Conservation (phyloP, 2,888 invertebrate genomes). For the Autographa gamma region DNA sequence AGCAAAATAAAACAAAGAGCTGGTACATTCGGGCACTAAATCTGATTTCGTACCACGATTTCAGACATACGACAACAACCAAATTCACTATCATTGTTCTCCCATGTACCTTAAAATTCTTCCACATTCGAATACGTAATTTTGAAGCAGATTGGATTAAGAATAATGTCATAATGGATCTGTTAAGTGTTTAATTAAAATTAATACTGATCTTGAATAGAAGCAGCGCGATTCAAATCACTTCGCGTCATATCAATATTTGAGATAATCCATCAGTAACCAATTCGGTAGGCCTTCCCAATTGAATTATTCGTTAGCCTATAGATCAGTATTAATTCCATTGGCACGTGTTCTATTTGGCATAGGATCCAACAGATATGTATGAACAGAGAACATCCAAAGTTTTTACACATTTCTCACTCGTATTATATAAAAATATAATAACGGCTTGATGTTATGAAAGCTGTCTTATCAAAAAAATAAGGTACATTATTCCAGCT, state of each 20-base stretch:
- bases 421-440: background rate
- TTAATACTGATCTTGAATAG: constrained; percentile 16
- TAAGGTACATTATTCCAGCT: no score
- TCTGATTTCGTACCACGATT: background rate
- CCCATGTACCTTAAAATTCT: background rate
- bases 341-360: constrained; percentile 38
- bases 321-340: constrained; percentile 31
- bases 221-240: constrained; percentile 38
- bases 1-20: constrained; percentile 3
- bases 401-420: background rate
- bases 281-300: constrained; percentile 22
- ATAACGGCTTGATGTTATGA: no score
- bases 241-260: constrained; percentile 42
- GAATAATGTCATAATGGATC: background rate
- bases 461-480: no score
- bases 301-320: constrained; percentile 35
- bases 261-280: constrained; percentile 32
- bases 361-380: constrained; percentile 11
- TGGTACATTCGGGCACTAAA: background rate
- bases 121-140: background rate
- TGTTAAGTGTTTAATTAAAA: constrained; percentile 9
- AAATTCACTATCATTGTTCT: background rate
- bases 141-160: background rate
- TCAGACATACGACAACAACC: background rate
- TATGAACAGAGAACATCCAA: constrained; percentile 12